phyloP scores from a whole-genome alignment of 1,140 invertebrate species.

The Diorhabda sublineata region DNA sequence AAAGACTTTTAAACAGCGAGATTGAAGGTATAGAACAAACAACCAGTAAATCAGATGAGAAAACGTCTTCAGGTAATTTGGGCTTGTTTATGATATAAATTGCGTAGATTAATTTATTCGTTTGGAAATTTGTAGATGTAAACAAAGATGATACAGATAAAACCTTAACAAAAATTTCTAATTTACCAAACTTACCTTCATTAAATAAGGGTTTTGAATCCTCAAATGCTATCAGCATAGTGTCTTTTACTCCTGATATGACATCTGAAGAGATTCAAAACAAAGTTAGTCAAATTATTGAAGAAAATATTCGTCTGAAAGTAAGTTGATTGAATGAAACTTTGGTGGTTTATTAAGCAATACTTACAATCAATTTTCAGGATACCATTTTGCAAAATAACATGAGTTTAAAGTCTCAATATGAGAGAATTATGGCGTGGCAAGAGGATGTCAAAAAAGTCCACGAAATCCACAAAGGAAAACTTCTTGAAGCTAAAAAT shows the following conservation, averaged over 20 bases:
- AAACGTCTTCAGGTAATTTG: not conserved
- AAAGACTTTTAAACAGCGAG: constrained; percentile 16
- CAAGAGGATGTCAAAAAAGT: constrained; percentile 50
- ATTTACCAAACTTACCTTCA: too few species aligned
- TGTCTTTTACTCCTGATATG: constrained; percentile 20
- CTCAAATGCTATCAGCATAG: constrained; percentile 6
- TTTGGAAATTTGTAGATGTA: too few species aligned
- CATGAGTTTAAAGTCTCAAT: constrained; percentile 53
- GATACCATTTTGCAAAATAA: constrained; percentile 55
- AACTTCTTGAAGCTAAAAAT: constrained; percentile 52
- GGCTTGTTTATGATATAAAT: not conserved
- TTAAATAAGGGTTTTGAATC: not conserved
- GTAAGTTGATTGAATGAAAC: constrained; percentile 8
- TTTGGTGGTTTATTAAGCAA: too few species aligned
- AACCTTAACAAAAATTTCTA: too few species aligned
- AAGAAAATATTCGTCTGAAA: constrained; percentile 27
- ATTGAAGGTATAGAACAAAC: constrained; percentile 8
- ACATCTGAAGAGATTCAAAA: constrained; percentile 23
- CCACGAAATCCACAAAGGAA: constrained; percentile 50
- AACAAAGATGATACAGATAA: too few species aligned
- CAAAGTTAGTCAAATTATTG: constrained; percentile 25
- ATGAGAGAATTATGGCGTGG: constrained; percentile 50
- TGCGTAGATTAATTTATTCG: not conserved
- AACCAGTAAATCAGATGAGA: not conserved
- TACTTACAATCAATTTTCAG: constrained; percentile 14